phyloP scores from a whole-genome alignment of 2,888 invertebrate species.

The Dicyrtoma fusca region DNA sequence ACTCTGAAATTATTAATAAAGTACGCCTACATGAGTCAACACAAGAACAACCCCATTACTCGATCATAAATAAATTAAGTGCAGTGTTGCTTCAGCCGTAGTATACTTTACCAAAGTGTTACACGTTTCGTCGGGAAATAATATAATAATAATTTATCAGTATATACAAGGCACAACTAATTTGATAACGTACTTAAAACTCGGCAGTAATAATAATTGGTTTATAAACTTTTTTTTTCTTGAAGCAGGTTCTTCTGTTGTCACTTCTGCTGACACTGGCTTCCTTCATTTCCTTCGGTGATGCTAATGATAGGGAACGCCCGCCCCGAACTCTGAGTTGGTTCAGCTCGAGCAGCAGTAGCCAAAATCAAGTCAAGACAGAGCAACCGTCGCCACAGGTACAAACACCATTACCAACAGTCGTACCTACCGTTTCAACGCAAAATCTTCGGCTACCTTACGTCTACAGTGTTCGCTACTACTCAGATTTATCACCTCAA shows the following conservation, averaged over 20 bases:
- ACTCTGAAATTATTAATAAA: too few species aligned
- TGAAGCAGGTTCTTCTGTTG: conserved; percentile 19
- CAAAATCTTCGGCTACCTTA: background rate
- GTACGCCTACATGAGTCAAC: too few species aligned
- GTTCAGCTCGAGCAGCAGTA: conserved; percentile 21
- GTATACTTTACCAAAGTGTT: too few species aligned
- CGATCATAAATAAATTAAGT: too few species aligned
- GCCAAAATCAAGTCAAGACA: too few species aligned
- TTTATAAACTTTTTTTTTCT: background rate
- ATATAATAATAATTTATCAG: background rate
- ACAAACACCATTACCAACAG: background rate
- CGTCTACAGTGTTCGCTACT: conserved; percentile 34
- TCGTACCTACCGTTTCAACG: background rate
- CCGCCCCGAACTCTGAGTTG: conserved; percentile 32
- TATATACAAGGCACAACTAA: background rate
- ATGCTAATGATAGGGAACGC: conserved; percentile 15
- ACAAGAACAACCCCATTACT: too few species aligned
- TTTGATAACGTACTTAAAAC: background rate
- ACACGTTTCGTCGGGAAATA: too few species aligned
- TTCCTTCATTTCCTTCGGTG: conserved; percentile 1
- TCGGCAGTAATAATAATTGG: too few species aligned
- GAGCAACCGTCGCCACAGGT: too few species aligned
- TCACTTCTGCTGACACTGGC: background rate
- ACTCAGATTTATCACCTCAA: conserved; percentile 21
- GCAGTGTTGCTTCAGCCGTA: too few species aligned